These are phyloP conservation scores for Cephus pulcher DNA, from an alignment of 2,888 invertebrate species.

Conservation along the genomic window DNA sequence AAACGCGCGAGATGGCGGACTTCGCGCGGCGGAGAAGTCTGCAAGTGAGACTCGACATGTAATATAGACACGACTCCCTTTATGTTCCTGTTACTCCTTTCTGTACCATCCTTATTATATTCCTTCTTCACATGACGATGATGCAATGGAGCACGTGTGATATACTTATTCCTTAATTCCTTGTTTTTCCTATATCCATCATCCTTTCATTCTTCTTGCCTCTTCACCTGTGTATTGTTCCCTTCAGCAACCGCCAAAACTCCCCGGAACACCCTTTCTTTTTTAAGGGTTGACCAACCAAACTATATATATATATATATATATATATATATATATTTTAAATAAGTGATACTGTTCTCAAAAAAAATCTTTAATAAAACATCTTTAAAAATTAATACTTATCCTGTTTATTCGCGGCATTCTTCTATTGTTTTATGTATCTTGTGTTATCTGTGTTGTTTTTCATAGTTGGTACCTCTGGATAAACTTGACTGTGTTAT, in stretches of 20 bases:
- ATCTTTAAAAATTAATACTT: conserved; percentile 41
- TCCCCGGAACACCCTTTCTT: conserved; percentile 22
- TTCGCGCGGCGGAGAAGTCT: conserved; percentile 25
- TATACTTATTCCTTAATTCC: conserved; percentile 18
- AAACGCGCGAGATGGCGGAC: conserved; percentile 27
- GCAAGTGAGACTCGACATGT: conserved; percentile 54
- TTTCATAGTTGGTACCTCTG: background rate
- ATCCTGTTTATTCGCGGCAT: background rate
- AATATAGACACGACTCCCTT: conserved; percentile 47
- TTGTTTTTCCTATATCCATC: conserved; percentile 19
- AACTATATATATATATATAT: conserved; percentile 27
- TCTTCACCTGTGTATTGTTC: conserved; percentile 18
- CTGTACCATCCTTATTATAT: conserved; percentile 21
- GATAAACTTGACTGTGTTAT: background rate
- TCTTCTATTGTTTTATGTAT: background rate
- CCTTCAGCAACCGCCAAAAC: conserved; percentile 38
- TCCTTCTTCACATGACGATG: conserved; percentile 12
- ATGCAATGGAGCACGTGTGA: conserved; percentile 3
- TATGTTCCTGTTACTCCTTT: conserved; percentile 11
- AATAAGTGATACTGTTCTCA: conserved; percentile 37
- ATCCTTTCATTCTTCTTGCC: conserved; percentile 17
- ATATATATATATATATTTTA: conserved; percentile 44
- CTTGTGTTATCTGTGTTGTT: background rate
- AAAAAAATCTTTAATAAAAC: conserved; percentile 53
- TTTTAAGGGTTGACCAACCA: conserved; percentile 34